Percentiles rank a stretch among this genome's conserved stretches.
Evolutionary conservation across 2,113 vertebrate genomes (phyloP).

Genomic region (Notarius quadriscutis): DNA sequence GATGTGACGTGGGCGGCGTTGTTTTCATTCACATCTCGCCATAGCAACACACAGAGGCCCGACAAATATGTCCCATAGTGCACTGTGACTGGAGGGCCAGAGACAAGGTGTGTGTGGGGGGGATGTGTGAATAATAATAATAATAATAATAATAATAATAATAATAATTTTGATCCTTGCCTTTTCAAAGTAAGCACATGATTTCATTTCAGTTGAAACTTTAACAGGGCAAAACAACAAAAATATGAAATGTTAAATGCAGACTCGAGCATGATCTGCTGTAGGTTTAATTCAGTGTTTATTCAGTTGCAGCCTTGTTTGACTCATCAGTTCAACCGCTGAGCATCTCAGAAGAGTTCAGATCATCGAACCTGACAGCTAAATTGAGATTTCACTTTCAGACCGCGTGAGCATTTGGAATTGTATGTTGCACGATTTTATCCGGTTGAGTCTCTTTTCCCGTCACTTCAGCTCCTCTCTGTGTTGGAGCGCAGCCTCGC

Average conservation of each 20-base stretch:
- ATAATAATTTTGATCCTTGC: neutral
- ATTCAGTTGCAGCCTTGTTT: neutral
- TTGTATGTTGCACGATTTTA: neutral
- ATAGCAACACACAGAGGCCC: slow-evolving; percentile 91
- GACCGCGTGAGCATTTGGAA: neutral
- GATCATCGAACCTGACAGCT: neutral
- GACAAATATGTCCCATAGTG: slow-evolving; percentile 85
- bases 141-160: slow-evolving; percentile 32
- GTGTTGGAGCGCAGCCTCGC: slow-evolving; percentile 53
- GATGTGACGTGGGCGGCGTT: slow-evolving; percentile 88
- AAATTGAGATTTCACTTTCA: neutral
- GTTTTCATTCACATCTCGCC: slow-evolving; percentile 88
- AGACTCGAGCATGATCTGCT: neutral
- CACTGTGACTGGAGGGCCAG: slow-evolving; percentile 10
- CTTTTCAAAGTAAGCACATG: neutral
- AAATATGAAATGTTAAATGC: neutral
- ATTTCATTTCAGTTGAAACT: neutral
- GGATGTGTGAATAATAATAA: slow-evolving; percentile 1
- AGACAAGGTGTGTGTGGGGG: neutral
- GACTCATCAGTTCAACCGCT: neutral
- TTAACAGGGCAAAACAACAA: neutral
- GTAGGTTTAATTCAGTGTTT: neutral
- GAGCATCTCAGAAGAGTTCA: neutral
- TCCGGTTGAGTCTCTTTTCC: neutral
- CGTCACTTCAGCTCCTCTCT: slow-evolving; percentile 35